These are phyloP conservation scores for Poecilia gillii DNA, from an alignment of 2,797 vertebrate genomes.

Conservation along the genomic window DNA sequence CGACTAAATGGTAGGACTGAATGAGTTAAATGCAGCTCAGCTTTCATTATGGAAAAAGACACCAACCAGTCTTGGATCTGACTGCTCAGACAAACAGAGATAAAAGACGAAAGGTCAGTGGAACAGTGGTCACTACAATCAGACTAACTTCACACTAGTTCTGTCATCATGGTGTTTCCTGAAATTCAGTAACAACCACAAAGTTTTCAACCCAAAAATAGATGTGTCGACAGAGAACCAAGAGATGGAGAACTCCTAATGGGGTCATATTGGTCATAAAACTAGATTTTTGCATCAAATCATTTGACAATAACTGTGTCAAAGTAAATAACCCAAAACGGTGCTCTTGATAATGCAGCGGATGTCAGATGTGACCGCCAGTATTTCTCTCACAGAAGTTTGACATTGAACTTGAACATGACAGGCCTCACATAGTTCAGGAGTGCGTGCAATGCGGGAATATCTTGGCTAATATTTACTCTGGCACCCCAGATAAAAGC, in stretches of 20 bases:
- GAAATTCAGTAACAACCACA: neutral
- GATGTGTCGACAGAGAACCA: neutral
- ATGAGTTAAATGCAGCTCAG: neutral
- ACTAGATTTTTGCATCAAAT: neutral
- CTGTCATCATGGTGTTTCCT: neutral
- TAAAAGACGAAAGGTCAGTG: neutral
- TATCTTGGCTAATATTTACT: slow-evolving; percentile 67
- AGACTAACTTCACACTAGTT: neutral
- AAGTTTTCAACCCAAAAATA: neutral
- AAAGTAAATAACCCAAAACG: neutral
- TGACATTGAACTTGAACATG: slow-evolving; percentile 9
- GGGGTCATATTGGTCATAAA: neutral
- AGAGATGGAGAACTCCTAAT: neutral
- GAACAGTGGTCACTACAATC: neutral
- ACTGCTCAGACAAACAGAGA: neutral
- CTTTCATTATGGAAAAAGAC: neutral
- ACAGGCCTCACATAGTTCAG: slow-evolving; percentile 21
- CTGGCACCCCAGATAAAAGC: slow-evolving; percentile 35
- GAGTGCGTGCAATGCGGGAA: slow-evolving; percentile 24
- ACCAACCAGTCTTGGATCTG: neutral
- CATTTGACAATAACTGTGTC: neutral
- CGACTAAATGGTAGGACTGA: neutral
- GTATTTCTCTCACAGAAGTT: neutral
- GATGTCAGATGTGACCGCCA: neutral
- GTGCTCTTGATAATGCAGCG: neutral